Evolutionary conservation across 2,113 vertebrate genomes (phyloP), one percentile per base, ranked within the genome.

Genomic region (Pteropus alecto): DNA sequence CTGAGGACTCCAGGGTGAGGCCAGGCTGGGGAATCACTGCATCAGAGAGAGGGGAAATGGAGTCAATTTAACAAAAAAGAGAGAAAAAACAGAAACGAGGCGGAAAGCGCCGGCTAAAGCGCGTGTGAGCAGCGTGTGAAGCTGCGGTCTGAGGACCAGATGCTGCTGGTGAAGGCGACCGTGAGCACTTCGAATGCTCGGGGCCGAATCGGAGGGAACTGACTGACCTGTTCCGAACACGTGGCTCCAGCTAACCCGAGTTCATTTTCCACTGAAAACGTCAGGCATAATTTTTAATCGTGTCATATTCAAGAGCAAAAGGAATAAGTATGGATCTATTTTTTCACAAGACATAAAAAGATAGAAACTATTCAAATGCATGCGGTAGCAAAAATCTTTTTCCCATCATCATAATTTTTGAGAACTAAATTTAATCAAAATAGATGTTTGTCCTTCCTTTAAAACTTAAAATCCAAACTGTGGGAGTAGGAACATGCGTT

Each of bases 371-470:
- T 0, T 24, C 28, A 24, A 16, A 18, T 1, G 9, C 30, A 24
- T 0, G 0, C 0, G 2, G 5, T 4, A 6, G 26, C 68, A 63
- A 8, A 35, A 38, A 16, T n/a, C 33, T 12, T n/a, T 30, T 14
- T 1, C n/a, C 11, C 6, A 4, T 51, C 33, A 22, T 22, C 21
- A 2, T 19, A 3, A 48, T 24, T 60, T 86, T 35, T 22, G 54
- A 30, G 85, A 4, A 28, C 46, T 76, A 3, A 77, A n/a, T 38
- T 51, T 16, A 82, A 51, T 26, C n/a, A 46, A 82, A 65, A 70
- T 7, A 28, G 7, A 41, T 15, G 41, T n/a, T 33, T 18, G 30
- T 10, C 2, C 51, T 41, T n/a, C 61, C 28, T 79, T 87, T 73
- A 92, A 35, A 71, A 43, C 48, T 41, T 61, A 43, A 78, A 87